Base-by-base conservation (phyloP, 2,888 invertebrate genomes). In the Camponotus fellah region DNA sequence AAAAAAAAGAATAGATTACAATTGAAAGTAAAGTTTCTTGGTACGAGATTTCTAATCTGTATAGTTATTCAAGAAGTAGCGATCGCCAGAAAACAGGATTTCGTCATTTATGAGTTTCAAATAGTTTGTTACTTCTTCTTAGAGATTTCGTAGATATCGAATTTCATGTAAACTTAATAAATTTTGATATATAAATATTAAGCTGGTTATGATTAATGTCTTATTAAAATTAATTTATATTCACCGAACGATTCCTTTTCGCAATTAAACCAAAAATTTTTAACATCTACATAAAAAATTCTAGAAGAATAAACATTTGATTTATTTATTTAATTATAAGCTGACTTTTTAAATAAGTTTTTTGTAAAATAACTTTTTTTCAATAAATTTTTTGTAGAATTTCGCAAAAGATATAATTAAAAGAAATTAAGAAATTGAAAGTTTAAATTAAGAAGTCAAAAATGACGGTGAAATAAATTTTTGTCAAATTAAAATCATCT, bases 61-160 rank as follows among this genome's bases (percentile, higher is more conserved):
- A 69, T 58, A 32, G 6, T n/a, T n/a, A 68, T 77, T 76, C 12
- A 40, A 56, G n/a, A 66, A 21, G 56, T 68, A 56, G 56, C 2
- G 26, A 40, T 58, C 43, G 43, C 32, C 69, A 77, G 68, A 77
- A 77, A 77, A 68, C 32, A 68, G 56, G 69, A 77, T 12, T 32
- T 14, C 34, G 46, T 9, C 46, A 49, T 68, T 32, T 46, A 17
- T 14, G 5, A 14, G 3, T 0, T n/a, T 17, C 3, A 21, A 26
- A 66, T 66, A 32, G 26, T 14, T 21, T 66, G 17, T 21, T 53
- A 2, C 8, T 53, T 53, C 4, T 49, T n/a, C 46, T 17, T 8
- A 8, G 0, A n/a, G 6, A 53, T 53, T 4, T 43, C n/a, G 5
- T 62, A n/a, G 8, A 32, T 40, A n/a, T 72, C 4, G 40, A 10